Evolutionary conservation across 2,797 vertebrate genomes (phyloP).

Genomic region (Pangasius macronema): DNA sequence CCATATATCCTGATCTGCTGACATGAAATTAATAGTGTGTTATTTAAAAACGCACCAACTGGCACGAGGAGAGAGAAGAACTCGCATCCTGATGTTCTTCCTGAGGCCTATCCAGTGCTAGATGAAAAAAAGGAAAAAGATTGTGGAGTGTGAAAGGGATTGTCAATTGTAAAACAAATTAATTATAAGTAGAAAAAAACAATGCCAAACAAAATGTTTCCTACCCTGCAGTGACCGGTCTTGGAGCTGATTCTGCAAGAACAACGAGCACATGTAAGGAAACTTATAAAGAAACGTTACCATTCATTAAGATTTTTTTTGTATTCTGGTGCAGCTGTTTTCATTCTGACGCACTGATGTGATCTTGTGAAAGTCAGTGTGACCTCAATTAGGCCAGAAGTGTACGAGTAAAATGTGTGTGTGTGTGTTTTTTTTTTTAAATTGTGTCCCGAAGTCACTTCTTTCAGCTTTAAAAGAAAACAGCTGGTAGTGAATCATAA

Average conservation of each 20-base stretch:
- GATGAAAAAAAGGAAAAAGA: not conserved
- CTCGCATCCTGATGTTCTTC: conserved; percentile 33
- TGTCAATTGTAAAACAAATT: not conserved
- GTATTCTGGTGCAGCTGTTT: not conserved
- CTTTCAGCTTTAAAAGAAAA: not conserved
- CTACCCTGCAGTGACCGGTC: conserved; percentile 57
- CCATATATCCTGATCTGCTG: not conserved
- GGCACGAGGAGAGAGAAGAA: not conserved
- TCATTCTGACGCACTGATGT: not conserved
- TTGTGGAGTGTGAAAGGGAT: not conserved
- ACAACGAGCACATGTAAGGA: not conserved
- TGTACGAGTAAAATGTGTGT: not conserved
- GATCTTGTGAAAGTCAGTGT: not conserved
- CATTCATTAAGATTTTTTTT: not conserved
- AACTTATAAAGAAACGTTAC: not conserved
- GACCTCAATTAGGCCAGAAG: too few relatives aligned
- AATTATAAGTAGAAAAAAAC: not conserved
- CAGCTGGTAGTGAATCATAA: not conserved
- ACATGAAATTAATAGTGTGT: not conserved
- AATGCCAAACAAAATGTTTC: not conserved
- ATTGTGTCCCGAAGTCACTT: not conserved
- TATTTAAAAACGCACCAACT: not conserved
- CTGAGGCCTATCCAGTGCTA: conserved; percentile 53
- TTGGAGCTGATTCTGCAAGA: conserved; percentile 55
- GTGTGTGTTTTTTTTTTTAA: too few relatives aligned